Conservation (phyloP, 2,797 vertebrate genomes). For the Garrulus glandarius region DNA sequence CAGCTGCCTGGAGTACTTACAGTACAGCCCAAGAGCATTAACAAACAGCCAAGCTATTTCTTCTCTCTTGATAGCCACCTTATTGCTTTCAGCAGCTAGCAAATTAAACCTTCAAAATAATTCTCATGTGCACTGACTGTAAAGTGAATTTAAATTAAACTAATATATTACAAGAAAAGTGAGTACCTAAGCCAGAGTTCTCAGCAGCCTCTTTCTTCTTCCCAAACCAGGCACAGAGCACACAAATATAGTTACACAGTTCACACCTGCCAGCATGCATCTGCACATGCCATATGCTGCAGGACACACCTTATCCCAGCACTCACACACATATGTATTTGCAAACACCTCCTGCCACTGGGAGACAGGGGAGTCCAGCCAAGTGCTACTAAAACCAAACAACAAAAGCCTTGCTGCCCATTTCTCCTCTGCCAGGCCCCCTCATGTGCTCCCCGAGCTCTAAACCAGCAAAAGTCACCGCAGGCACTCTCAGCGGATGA, state of each 20-base stretch:
- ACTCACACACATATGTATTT: neutral
- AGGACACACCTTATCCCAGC: neutral
- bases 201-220: slow-evolving; percentile 8
- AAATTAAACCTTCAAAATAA: slow-evolving; percentile 78
- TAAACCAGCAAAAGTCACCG: neutral
- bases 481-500: rapidly evolving
- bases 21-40: slow-evolving; percentile 41
- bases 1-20: slow-evolving; percentile 13
- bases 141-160: slow-evolving; percentile 79
- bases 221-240: neutral
- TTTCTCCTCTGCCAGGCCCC: neutral
- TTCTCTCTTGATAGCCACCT: slow-evolving; percentile 60
- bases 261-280: slow-evolving; percentile 17
- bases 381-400: neutral
- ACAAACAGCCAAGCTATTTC: slow-evolving; percentile 57
- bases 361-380: neutral
- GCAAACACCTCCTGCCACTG: slow-evolving; percentile 46
- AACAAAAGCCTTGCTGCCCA: neutral
- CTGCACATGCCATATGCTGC: neutral
- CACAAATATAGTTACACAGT: neutral
- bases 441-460: rapidly evolving
- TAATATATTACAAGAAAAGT: slow-evolving; percentile 68
- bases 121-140: slow-evolving; percentile 74
- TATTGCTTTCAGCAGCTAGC: slow-evolving; percentile 73
- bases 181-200: slow-evolving; percentile 50